Conservation (phyloP, 2,797 vertebrate genomes). For the Sebastes taczanowskii region DNA sequence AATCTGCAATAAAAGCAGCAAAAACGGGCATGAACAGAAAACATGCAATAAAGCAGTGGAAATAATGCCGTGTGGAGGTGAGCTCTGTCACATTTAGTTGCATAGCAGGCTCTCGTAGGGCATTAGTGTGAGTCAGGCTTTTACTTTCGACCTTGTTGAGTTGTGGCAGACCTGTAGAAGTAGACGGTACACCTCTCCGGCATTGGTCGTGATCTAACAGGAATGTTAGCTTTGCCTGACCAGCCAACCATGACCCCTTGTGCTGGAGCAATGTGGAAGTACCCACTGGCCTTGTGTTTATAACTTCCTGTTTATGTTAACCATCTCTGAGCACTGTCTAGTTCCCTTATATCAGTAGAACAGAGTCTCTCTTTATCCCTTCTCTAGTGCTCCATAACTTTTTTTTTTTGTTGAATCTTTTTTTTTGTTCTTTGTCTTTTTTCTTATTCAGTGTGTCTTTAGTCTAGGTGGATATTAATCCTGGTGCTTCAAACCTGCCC, state of each 20-base stretch:
- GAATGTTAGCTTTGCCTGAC: conserved; percentile 61
- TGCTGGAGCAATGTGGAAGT: conserved; percentile 21
- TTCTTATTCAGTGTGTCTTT: conserved; percentile 29
- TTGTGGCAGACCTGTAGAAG: background rate
- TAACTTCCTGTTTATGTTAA: conserved; percentile 50
- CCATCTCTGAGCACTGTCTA: conserved; percentile 6
- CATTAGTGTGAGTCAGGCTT: conserved; percentile 33
- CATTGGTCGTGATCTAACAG: conserved; percentile 37
- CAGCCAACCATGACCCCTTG: conserved; percentile 26
- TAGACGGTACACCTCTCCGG: background rate
- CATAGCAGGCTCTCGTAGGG: background rate
- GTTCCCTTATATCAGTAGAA: conserved; percentile 25
- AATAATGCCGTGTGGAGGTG: background rate
- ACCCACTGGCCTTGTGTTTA: conserved; percentile 17
- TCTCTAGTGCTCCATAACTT: conserved; percentile 5
- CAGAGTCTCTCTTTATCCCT: conserved; percentile 6
- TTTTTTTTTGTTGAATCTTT: background rate
- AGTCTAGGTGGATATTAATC: conserved; percentile 70
- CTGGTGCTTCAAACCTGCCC: conserved; percentile 60
- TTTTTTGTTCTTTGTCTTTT: conserved; percentile 41
- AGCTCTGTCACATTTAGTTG: conserved; percentile 8
- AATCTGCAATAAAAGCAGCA: background rate
- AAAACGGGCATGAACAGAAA: conserved; percentile 3
- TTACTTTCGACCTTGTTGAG: conserved; percentile 44
- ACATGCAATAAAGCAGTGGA: conserved; percentile 2